Evolutionary conservation across 2,888 invertebrate genomes (phyloP).

Genomic region (Carpatolechia fugitivella): DNA sequence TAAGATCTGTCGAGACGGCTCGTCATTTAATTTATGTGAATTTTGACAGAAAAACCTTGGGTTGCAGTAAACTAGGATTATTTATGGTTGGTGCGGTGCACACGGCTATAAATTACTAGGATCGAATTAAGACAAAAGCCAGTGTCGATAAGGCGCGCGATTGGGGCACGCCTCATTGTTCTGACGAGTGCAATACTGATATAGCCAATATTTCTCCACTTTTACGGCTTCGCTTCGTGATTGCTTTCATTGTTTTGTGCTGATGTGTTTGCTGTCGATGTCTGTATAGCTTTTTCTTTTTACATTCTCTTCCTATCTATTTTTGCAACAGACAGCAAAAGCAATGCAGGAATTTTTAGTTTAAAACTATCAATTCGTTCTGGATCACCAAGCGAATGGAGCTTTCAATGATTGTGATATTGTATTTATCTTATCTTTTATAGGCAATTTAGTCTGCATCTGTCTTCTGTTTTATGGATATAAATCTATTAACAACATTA

Average conservation of each 20-base stretch:
- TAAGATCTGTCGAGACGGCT: slow-evolving; percentile 44
- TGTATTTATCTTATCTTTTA: not conserved
- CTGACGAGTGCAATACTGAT: slow-evolving; percentile 61
- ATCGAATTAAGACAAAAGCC: slow-evolving; percentile 76
- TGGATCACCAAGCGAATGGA: not conserved
- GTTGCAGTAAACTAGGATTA: slow-evolving; percentile 62
- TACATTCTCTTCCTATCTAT: not conserved
- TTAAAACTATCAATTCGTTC: not conserved
- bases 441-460: not conserved
- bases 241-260: slow-evolving; percentile 35
- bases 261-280: slow-evolving; percentile 3
- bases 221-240: slow-evolving; percentile 60
- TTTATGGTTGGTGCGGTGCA: slow-evolving; percentile 65
- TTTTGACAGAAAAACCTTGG: slow-evolving; percentile 65
- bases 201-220: slow-evolving; percentile 62
- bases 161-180: slow-evolving; percentile 64
- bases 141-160: slow-evolving; percentile 61
- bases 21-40: slow-evolving; percentile 73
- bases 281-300: slow-evolving; percentile 1
- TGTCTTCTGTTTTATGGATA: not conserved
- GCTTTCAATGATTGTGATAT: not conserved
- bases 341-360: not conserved
- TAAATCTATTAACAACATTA: slow-evolving; percentile 33
- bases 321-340: slow-evolving; percentile 2
- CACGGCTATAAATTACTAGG: slow-evolving; percentile 61